These are phyloP conservation scores for Solenopsis invicta DNA, from an alignment of 1,140 invertebrate genomes.

Conservation along the genomic window DNA sequence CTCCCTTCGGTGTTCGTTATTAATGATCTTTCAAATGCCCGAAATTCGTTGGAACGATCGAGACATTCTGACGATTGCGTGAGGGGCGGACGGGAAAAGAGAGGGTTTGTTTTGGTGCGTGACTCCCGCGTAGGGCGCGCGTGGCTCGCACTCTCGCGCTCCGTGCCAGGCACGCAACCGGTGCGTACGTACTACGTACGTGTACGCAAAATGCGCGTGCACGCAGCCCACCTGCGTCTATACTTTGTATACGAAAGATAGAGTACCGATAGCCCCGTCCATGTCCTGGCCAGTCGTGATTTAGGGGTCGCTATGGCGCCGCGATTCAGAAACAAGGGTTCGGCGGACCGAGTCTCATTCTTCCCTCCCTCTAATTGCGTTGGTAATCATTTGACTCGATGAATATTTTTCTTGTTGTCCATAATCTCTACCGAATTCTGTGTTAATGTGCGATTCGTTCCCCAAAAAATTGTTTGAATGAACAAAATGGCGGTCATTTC, in stretches of 20 bases:
- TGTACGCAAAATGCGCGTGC: slow-evolving; percentile 66
- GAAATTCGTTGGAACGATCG: slow-evolving; percentile 6
- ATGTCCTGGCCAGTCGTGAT: slow-evolving; percentile 72
- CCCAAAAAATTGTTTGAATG: not conserved
- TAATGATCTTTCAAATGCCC: slow-evolving; percentile 21
- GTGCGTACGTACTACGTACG: slow-evolving; percentile 51
- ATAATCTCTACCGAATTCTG: slow-evolving; percentile 6
- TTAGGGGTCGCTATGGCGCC: slow-evolving; percentile 78
- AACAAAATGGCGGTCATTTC: not conserved
- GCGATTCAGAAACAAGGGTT: slow-evolving; percentile 78
- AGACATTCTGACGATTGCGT: not conserved
- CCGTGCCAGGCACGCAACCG: slow-evolving; percentile 74
- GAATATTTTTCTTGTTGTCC: slow-evolving; percentile 22
- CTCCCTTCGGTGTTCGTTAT: not conserved
- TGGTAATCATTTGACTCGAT: slow-evolving; percentile 42
- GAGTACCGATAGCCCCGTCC: slow-evolving; percentile 75
- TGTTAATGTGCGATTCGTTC: not conserved
- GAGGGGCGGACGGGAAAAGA: not conserved
- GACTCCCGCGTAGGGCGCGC: slow-evolving; percentile 60
- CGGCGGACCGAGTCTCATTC: slow-evolving; percentile 67
- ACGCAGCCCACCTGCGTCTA: slow-evolving; percentile 61
- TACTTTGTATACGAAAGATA: slow-evolving; percentile 70
- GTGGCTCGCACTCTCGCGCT: slow-evolving; percentile 60
- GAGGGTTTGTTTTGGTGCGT: slow-evolving; percentile 77
- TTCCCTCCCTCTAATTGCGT: not conserved